phyloP scores from a whole-genome alignment of 53 echinoderm and acorn worm genomes.

The Luidia sarsii region DNA sequence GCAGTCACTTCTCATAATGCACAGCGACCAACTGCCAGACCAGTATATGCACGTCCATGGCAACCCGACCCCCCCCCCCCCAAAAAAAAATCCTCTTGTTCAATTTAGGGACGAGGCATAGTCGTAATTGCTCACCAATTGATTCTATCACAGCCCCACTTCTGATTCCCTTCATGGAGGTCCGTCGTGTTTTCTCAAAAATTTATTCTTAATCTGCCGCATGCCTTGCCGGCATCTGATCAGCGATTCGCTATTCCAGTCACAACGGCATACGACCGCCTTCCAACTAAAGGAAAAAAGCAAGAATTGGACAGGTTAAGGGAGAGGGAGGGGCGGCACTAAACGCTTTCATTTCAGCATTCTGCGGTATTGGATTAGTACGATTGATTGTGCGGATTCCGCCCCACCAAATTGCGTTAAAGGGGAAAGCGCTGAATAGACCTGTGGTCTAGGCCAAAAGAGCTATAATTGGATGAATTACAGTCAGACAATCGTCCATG shows the following conservation, averaged over 20 bases:
- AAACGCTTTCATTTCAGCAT: constrained; percentile 1
- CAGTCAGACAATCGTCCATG: constrained; percentile 28
- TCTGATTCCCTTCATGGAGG: not conserved
- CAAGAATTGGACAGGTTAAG: too few relatives aligned
- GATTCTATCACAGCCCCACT: constrained; percentile 3
- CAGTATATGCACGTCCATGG: too few relatives aligned
- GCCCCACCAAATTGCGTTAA: constrained; percentile 44
- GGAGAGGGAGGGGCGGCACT: too few relatives aligned
- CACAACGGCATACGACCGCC: constrained; percentile 8
- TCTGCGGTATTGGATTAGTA: constrained; percentile 21
- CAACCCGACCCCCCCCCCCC: too few relatives aligned
- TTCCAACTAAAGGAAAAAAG: too few relatives aligned
- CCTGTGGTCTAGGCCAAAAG: not conserved
- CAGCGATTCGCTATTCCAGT: constrained; percentile 20
- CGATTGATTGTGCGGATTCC: constrained; percentile 37
- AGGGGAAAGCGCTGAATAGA: not conserved
- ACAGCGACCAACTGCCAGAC: too few relatives aligned
- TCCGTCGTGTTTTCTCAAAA: constrained; percentile 31
- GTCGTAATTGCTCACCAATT: not conserved
- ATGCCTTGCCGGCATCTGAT: constrained; percentile 21
- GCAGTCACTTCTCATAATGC: too few relatives aligned
- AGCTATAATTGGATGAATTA: constrained; percentile 40
- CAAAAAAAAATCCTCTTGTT: too few relatives aligned
- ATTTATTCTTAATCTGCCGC: constrained; percentile 24
- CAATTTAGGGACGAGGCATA: not conserved